phyloP scores from a whole-genome alignment of 2,888 invertebrate genomes.

The Sinhomidia bicolor region DNA sequence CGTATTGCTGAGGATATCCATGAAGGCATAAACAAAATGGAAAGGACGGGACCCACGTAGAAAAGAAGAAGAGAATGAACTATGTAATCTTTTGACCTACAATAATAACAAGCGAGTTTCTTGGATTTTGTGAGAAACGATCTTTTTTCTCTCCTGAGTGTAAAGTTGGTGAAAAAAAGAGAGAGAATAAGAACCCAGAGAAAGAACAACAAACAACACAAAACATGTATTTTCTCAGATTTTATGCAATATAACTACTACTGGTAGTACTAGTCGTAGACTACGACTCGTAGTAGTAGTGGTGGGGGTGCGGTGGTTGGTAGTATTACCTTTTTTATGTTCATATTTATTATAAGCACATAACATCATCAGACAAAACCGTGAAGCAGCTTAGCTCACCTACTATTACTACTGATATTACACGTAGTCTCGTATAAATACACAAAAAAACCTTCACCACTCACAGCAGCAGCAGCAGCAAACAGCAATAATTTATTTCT shows the following conservation, averaged over 20 bases:
- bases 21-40: not conserved
- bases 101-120: conserved; percentile 45
- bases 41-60: not conserved
- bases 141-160: conserved; percentile 36
- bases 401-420: not conserved
- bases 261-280: too few relatives aligned
- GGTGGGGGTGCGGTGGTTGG: too few relatives aligned
- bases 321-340: not conserved
- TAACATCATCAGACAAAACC: not conserved
- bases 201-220: conserved; percentile 53
- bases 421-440: not conserved
- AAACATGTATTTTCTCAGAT: conserved; percentile 26
- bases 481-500: conserved; percentile 65
- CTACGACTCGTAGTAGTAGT: too few relatives aligned
- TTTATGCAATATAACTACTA: not conserved
- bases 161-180: conserved; percentile 40
- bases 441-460: not conserved
- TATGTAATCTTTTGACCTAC: conserved; percentile 67
- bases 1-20: conserved; percentile 1
- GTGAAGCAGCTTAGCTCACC: not conserved
- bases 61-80: not conserved
- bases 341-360: not conserved
- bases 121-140: conserved; percentile 46
- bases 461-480: not conserved
- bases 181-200: conserved; percentile 13